Base-by-base conservation (phyloP, 1,140 invertebrate genomes). In the Drosophila pachea region DNA sequence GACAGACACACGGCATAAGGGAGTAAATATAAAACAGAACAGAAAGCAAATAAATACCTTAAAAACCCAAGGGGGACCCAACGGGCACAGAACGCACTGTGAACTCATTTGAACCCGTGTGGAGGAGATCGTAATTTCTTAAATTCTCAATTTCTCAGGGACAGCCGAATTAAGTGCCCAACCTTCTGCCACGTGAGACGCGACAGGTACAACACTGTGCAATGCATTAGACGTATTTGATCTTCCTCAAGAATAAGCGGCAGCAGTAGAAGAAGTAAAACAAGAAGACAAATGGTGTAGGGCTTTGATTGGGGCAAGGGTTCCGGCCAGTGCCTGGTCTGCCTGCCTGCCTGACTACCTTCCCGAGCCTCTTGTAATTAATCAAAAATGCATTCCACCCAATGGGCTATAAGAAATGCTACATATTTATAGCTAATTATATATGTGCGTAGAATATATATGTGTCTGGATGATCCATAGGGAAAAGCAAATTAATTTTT, bases 31-130 rank as follows among this genome's bases (percentile, higher is more conserved):
- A 67, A 38, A 33, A 79, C 73, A 76, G 73, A 77, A 78, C 61
- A 82, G 50, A 74, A 79, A 50, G 70, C 68, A 73, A 79, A 76
- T 79, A 69, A 69, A 69, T 69, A 69, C 60, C 45, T 64, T 69
- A 33, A 52, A 65, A 58, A 53, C 38, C 47, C 22, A 16, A 70
- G 65, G 45, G 48, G 22, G 22, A 22, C 22, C 22, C 8, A 2
- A 6, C 9, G 59, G 9, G n/a, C 4, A n/a, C 11, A 16, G 43
- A 61, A 33, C 60, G 60, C 73, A 62, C 56, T 73, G 40, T 82
- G 78, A 82, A 82, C 78, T 83, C 78, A 59, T 62, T 83, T 82
- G 78, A 82, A 83, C 78, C 74, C 78, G 48, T 16, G 16, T 29
- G 35, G 63, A 66, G 31, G 45, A 50, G 33, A 56, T 60, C 49